Conservation (phyloP, 2,888 invertebrate genomes). For the Cepaea hortensis region DNA sequence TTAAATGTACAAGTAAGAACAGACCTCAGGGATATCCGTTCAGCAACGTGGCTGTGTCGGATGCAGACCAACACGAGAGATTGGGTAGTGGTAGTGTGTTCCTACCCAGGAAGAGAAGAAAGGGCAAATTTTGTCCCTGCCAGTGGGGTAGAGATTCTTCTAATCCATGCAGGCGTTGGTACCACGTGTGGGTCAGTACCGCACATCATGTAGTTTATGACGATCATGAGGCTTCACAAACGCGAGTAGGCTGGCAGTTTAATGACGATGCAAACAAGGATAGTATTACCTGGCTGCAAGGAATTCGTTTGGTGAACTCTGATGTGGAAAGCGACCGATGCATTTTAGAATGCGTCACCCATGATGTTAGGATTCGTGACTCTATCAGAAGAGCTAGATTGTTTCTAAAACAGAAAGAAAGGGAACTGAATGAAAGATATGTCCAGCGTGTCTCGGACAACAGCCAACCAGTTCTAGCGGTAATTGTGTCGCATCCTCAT, state of each 20-base stretch:
- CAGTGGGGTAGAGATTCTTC: neutral
- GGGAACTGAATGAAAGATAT: neutral
- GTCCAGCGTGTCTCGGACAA: neutral
- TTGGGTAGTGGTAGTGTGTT: constrained; percentile 22
- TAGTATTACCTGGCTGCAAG: neutral
- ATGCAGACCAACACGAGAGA: neutral
- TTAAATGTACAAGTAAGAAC: constrained; percentile 2
- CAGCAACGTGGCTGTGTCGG: too few relatives aligned
- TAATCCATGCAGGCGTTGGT: neutral
- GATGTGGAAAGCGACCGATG: neutral
- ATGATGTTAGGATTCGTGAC: neutral
- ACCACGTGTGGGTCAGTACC: constrained; percentile 9
- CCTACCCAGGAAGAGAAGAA: neutral
- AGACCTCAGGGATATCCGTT: neutral
- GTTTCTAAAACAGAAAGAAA: neutral
- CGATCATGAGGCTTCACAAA: neutral
- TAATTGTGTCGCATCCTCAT: constrained; percentile 26
- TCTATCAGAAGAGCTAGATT: neutral
- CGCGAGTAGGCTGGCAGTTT: neutral
- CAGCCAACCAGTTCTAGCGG: neutral
- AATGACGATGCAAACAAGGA: neutral
- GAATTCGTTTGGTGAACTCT: constrained; percentile 6
- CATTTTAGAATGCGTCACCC: constrained; percentile 26
- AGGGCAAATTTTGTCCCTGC: neutral
- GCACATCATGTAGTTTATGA: constrained; percentile 26